Evolutionary conservation across 2,888 invertebrate species (phyloP).

Genomic region (Platynereis dumerilii): DNA sequence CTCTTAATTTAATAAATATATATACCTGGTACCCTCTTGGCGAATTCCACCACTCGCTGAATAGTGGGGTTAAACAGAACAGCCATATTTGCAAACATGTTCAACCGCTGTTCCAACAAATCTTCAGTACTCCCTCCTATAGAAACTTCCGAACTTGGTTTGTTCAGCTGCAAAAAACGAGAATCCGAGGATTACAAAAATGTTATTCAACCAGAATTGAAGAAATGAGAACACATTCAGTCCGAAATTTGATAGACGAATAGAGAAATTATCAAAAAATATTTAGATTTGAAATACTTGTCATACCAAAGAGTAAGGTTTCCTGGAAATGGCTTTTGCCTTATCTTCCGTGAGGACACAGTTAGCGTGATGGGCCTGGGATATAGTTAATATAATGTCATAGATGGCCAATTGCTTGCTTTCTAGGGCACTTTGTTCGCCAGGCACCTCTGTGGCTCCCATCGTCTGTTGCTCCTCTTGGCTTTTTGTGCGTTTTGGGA

Average conservation of each 20-base stretch:
- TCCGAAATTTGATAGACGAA: too few relatives aligned
- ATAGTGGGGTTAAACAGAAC: constrained; percentile 86
- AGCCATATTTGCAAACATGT: constrained; percentile 88
- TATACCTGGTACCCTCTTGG: constrained; percentile 85
- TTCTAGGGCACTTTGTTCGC: constrained; percentile 21
- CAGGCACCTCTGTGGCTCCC: constrained; percentile 43
- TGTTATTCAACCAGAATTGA: too few relatives aligned
- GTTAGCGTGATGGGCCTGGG: constrained; percentile 82
- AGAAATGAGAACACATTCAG: too few relatives aligned
- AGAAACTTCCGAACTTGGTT: constrained; percentile 9
- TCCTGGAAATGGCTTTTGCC: constrained; percentile 73
- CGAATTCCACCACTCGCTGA: constrained; percentile 93
- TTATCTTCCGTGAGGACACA: constrained; percentile 89
- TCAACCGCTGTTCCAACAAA: constrained; percentile 19
- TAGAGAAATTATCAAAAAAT: too few relatives aligned
- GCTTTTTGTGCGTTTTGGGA: constrained; percentile 91
- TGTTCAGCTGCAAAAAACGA: constrained; percentile 13
- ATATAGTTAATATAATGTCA: constrained; percentile 80
- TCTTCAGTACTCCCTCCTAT: constrained; percentile 1
- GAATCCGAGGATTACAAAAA: neutral
- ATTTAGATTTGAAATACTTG: too few relatives aligned
- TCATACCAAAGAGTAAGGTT: constrained; percentile 74
- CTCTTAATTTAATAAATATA: too few relatives aligned
- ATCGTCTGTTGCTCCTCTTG: constrained; percentile 67
- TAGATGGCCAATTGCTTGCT: constrained; percentile 72